Percentiles rank a stretch among this genome's conserved stretches.
Conservation (phyloP, 1,140 invertebrate species). For the Pseudomyrmex pallidus region DNA sequence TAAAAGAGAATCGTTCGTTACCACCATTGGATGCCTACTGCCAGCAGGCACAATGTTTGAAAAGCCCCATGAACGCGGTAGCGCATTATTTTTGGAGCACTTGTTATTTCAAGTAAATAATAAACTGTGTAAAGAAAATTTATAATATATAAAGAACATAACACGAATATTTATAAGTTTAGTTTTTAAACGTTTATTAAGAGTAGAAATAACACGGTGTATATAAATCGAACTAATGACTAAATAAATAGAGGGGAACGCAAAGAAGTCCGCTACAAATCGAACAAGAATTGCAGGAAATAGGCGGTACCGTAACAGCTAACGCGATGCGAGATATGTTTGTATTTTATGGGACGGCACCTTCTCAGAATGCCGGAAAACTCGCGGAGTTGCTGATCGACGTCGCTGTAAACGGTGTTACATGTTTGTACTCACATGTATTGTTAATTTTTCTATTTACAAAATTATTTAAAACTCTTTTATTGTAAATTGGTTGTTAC, state of each 20-base stretch:
- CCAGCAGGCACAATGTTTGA: constrained; percentile 70
- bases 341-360: constrained; percentile 73
- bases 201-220: neutral
- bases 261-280: constrained; percentile 50
- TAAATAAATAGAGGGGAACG: constrained; percentile 62
- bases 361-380: constrained; percentile 53
- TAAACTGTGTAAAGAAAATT: neutral
- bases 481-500: neutral
- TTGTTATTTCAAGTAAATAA: constrained; percentile 67
- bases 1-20: constrained; percentile 55
- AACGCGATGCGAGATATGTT: constrained; percentile 71
- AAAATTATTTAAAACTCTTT: neutral
- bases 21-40: constrained; percentile 67
- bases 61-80: constrained; percentile 65
- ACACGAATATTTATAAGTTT: neutral
- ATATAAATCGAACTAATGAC: too few relatives aligned
- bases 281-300: constrained; percentile 60
- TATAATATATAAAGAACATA: neutral
- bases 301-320: constrained; percentile 67
- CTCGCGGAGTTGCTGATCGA: constrained; percentile 70
- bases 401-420: constrained; percentile 65
- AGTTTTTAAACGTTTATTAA: neutral
- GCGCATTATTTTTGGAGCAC: constrained; percentile 69
- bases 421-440: neutral
- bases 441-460: neutral